Base-by-base conservation (phyloP, 2,888 invertebrate genomes). In the Drosophila putrida region DNA sequence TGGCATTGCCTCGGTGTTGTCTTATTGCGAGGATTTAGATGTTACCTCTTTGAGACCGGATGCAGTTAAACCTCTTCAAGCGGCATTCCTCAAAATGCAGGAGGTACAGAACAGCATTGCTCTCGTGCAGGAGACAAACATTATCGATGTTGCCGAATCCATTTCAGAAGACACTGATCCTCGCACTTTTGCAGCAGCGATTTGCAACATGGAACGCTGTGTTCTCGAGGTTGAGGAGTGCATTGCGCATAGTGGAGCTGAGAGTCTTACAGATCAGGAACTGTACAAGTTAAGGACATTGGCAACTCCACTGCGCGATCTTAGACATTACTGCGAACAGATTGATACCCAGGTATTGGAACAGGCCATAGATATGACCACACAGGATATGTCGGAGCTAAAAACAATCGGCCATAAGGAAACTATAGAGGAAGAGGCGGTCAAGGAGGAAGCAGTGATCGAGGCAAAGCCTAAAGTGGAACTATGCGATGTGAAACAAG, bases 361-460 rank as follows among this genome's bases (percentile, higher is more conserved):
- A 85, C 93, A 91, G 8, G 85, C 91, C 5, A 93, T 93, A 35
- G 94, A 94, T 43, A 91, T 94, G 82, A 94, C 94, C 4, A 94
- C 94, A 6, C 92, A 94, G 55, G 94, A 94, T 78, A 91, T 94
- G 71, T 94, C 95, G 0, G 94, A 93, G 4, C 92, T 95, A 15
- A 94, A 94, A 90, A 94, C 94, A 0, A 71, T 46, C 6, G 87
- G 84, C 0, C 64, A 72, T 4, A 62, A 71, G 36, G 54, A 94
- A 38, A 61, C 33, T 0, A 33, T 61, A 5, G 43, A 70, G 6
- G 43, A 70, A 39, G 69, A 68, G 33, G 65, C 20, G 3, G 59
- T 50, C 20, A 43, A 65, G 35, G 75, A 80, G n/a, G 46, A 41
- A 28, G 78, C 70, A 11, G 39, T 76, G 11, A 8, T 75, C 1